Conservation (phyloP, 1,140 invertebrate species). For the Mamestra configurata region DNA sequence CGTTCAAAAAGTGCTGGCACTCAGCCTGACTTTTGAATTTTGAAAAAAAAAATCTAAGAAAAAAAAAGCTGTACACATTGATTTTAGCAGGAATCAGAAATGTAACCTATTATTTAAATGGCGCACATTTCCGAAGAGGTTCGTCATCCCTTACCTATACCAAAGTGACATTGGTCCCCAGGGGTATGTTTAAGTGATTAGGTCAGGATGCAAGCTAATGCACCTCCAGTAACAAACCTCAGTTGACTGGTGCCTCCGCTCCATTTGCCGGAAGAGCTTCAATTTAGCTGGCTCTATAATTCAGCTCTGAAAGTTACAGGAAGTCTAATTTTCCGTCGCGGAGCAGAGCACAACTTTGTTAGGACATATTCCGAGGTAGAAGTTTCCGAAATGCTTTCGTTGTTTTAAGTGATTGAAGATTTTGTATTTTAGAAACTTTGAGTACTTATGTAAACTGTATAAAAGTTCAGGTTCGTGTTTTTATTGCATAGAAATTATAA, state of each 20-base stretch:
- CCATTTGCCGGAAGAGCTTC: conserved; percentile 9
- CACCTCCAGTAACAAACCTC: background rate
- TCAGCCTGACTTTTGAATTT: too few species aligned
- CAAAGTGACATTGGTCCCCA: background rate
- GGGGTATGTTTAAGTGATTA: background rate
- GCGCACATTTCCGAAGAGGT: too few species aligned
- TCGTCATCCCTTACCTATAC: too few species aligned
- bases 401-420: conserved; percentile 32
- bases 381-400: conserved; percentile 20
- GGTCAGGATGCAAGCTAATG: conserved; percentile 9
- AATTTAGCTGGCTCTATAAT: conserved; percentile 33
- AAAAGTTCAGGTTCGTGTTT: background rate
- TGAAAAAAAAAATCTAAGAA: too few species aligned
- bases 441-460: background rate
- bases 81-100: too few species aligned
- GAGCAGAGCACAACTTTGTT: conserved; percentile 28
- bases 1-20: too few species aligned
- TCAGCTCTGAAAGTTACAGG: conserved; percentile 15
- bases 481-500: background rate
- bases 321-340: conserved; percentile 26
- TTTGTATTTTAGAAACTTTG: conserved; percentile 7
- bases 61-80: too few species aligned
- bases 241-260: background rate
- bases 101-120: too few species aligned
- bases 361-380: conserved; percentile 25